Evolutionary conservation across 1,140 invertebrate genomes (phyloP).

Genomic region (Solenopsis invicta): DNA sequence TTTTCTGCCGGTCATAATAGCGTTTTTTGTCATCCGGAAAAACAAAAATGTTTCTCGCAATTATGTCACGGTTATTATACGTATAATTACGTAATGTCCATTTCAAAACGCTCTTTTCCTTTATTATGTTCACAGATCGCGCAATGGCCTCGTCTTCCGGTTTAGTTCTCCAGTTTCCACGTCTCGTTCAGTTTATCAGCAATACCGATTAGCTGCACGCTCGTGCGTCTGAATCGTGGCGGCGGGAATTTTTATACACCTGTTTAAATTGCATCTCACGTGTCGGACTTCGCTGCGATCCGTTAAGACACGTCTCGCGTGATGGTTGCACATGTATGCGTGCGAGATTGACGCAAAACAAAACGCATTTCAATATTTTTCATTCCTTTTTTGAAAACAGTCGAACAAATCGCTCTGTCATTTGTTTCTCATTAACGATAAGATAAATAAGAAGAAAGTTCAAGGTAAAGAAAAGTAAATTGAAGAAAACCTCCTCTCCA

Average conservation of each 20-base stretch:
- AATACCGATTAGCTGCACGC: slow-evolving; percentile 49
- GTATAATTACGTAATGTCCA: slow-evolving; percentile 12
- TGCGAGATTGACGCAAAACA: slow-evolving; percentile 23
- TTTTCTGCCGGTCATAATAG: not conserved
- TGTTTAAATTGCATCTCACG: slow-evolving; percentile 67
- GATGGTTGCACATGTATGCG: slow-evolving; percentile 2
- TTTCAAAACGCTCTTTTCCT: not conserved
- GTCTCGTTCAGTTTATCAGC: not conserved
- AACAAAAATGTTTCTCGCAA: slow-evolving; percentile 11
- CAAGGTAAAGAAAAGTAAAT: not conserved
- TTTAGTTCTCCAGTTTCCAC: slow-evolving; percentile 38
- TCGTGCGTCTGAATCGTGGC: not conserved
- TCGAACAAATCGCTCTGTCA: not conserved
- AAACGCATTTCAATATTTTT: not conserved
- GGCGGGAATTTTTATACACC: slow-evolving; percentile 64
- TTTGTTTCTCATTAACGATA: not conserved
- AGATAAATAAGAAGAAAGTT: slow-evolving; percentile 6
- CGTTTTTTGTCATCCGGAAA: not conserved
- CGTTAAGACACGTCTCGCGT: slow-evolving; percentile 61
- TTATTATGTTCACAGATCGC: slow-evolving; percentile 9
- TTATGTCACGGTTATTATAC: slow-evolving; percentile 23
- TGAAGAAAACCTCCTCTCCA: not conserved
- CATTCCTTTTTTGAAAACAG: not conserved
- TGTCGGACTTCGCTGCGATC: slow-evolving; percentile 12
- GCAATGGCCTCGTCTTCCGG: slow-evolving; percentile 54